These are phyloP conservation scores for Cebidichthys violaceus DNA, from an alignment of 2,113 vertebrate genomes.

Conservation along the genomic window DNA sequence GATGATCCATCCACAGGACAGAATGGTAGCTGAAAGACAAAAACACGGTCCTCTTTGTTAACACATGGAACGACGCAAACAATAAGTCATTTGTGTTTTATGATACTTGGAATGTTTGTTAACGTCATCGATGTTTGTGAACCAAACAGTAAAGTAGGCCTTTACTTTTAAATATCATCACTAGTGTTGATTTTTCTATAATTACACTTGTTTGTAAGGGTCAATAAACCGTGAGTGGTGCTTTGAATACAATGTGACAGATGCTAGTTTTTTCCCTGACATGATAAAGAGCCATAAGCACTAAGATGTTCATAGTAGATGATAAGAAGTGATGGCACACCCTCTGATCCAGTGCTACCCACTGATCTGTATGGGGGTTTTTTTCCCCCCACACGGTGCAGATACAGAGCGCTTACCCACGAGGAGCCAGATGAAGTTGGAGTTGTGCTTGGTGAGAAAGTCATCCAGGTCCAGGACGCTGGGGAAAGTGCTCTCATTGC, in stretches of 20 bases:
- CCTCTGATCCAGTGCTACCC: no score
- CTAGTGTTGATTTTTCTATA: neutral
- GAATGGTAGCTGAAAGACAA: conserved; percentile 91
- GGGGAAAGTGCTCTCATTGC: conserved; percentile 92
- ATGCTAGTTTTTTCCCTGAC: neutral
- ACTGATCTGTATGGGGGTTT: no score
- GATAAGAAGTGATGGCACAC: no score
- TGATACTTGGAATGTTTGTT: neutral
- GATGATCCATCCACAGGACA: conserved; percentile 99
- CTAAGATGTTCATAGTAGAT: no score
- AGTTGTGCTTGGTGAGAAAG: conserved; percentile 93
- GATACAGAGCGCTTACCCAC: conserved; percentile 86
- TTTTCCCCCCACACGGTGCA: neutral
- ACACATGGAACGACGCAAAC: neutral
- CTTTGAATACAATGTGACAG: neutral
- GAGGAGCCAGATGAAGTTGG: conserved; percentile 97
- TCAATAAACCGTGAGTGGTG: neutral
- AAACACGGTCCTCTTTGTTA: neutral
- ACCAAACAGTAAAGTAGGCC: neutral
- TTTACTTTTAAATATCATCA: conserved; percentile 1
- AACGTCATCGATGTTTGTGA: neutral
- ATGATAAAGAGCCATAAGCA: neutral
- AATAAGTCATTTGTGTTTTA: neutral
- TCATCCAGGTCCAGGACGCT: conserved; percentile 90
- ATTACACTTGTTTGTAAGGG: neutral